Percentiles rank a stretch among this genome's conserved stretches.
Evolutionary conservation across 2,888 invertebrate genomes (phyloP).

Genomic region (Byasa hedistus): DNA sequence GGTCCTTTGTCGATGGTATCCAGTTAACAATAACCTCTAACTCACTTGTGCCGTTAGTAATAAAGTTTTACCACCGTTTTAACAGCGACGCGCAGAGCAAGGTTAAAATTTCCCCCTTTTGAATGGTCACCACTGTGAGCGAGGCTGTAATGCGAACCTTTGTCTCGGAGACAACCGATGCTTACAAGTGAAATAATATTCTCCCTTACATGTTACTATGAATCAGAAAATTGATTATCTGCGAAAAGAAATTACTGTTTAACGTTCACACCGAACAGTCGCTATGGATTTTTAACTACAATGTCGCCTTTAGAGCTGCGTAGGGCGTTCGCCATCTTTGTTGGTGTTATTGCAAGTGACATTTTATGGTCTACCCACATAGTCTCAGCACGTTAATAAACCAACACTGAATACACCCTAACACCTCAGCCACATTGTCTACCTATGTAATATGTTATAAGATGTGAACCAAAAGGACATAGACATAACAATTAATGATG

Average conservation of each 20-base stretch:
- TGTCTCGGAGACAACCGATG: conserved; percentile 26
- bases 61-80: conserved; percentile 45
- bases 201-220: conserved; percentile 20
- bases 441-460: background rate
- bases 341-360: conserved; percentile 10
- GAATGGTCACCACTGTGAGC: conserved; percentile 15
- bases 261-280: conserved; percentile 19
- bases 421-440: conserved; percentile 14
- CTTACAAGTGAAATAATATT: conserved; percentile 17
- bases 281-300: conserved; percentile 27
- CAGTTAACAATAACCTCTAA: conserved; percentile 36
- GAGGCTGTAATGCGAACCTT: conserved; percentile 19
- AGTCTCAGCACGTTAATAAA: conserved; percentile 14
- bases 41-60: conserved; percentile 43
- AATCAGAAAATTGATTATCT: conserved; percentile 30
- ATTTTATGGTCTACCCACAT: conserved; percentile 15
- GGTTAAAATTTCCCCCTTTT: conserved; percentile 28
- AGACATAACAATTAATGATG: no score
- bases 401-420: conserved; percentile 5
- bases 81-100: conserved; percentile 39
- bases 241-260: conserved; percentile 28
- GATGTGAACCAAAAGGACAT: no score
- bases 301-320: conserved; percentile 18
- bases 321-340: conserved; percentile 5
- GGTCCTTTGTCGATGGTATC: conserved; percentile 32